Evolutionary conservation across 2,113 vertebrate species (phyloP), one percentile per base, ranked within the genome.

Genomic region (Brachyhypopomus occidentalis): DNA sequence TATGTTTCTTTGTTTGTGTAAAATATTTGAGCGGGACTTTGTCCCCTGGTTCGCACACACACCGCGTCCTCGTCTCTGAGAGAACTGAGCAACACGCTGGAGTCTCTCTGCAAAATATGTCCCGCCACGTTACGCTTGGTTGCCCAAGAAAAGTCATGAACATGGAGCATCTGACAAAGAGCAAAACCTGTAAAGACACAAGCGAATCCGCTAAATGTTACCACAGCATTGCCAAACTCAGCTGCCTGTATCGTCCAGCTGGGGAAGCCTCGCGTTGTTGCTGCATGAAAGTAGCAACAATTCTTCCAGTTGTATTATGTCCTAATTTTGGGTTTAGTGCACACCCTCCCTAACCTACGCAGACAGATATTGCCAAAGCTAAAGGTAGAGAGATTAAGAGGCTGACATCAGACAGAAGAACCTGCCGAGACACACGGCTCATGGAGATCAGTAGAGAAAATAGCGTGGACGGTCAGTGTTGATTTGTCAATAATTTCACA

Each of bases 351-450:
- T 16, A 48, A 55, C 20, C 17, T 41, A 17, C 1, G 23, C 27
- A 36, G 48, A 58, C n/a, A 19, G 16, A 69, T 11, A 58, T 2
- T 45, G 56, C 52, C 66, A 23, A 72, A 73, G n/a, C 3, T 17
- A 56, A n/a, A n/a, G 36, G 75, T 75, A 75, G 60, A 63, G 25
- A 56, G 71, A 17, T 56, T 60, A 76, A 52, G 64, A 84, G 75
- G 20, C 25, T 2, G 27, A 41, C 8, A 62, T 62, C 56, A 73
- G 22, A 62, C 60, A 48, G 36, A 20, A 38, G 11, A 48, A 14
- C 41, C 48, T 62, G 70, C 81, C 75, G 69, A 30, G 30, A 69
- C 77, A 20, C 72, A 62, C 66, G 52, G 70, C 70, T 74, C 77
- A 66, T 19, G 16, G n/a, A 38, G 72, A 70, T 27, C 16, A n/a